Evolutionary conservation across 2,888 invertebrate species (phyloP), one percentile per base, ranked within the genome.

Genomic region (Drosophila recens): DNA sequence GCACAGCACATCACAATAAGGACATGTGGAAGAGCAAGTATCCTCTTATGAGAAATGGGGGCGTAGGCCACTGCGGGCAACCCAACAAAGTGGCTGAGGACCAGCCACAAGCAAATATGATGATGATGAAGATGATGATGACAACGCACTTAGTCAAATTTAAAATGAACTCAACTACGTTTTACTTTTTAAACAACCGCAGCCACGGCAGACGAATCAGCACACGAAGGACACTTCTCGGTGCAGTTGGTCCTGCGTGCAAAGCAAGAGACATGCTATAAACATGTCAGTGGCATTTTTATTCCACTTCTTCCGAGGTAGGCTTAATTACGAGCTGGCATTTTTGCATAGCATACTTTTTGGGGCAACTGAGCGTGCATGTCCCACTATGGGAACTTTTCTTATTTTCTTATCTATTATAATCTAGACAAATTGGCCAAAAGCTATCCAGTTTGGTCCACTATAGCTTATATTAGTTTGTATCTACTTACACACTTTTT

Each of bases 161-260:
- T 83, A 76, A 84, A 87, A 85, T 87, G 87, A 87, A 84, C 87
- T 85, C 87, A 80, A 84, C 85, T 80, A 48, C 78, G 79, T 85
- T 85, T 87, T 87, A 85, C 82, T 85, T 74, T 85, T 70, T 75
- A 69, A 72, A 52, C 36, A 59, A 46, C 33, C 49, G 40, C 43
- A 30, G 34, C 43, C 53, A 10, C 48, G 33, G 53, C 62, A 62
- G 54, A 62, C 49, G 66, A 42, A 62, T 53, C 63, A 63, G 40
- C 56, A 49, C 20, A 45, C 48, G 68, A 73, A 86, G 81, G n/a
- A 30, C 52, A 15, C 51, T 51, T 51, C n/a, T 13, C 17, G 68
- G 66, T 79, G 81, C 67, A 74, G 67, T 79, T 79, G 58, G 61
- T 40, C 5, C 36, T 51, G 56, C 17, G 38, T 43, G 49, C 46